phyloP scores from a whole-genome alignment of 2,797 vertebrate species.

The Enteromius argenteus region DNA sequence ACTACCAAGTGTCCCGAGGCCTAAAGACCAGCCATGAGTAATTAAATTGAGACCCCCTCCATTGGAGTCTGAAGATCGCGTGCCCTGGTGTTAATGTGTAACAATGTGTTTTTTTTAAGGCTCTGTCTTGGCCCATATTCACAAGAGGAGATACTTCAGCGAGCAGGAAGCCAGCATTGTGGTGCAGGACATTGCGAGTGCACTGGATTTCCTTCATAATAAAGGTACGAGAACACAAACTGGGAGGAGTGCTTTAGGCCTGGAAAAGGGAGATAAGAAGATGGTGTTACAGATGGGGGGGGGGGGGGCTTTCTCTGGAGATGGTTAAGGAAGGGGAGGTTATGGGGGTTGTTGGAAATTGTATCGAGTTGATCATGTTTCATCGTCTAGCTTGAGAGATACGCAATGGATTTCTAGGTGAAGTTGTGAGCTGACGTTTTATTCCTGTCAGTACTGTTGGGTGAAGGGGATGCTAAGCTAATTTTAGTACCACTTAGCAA shows the following conservation, averaged over 20 bases:
- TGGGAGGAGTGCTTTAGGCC: background rate
- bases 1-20: constrained; percentile 24
- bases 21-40: background rate
- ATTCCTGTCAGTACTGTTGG: constrained; percentile 24
- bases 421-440: constrained; percentile 13
- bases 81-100: background rate
- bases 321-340: background rate
- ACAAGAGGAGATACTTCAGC: constrained; percentile 91
- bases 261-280: constrained; percentile 7
- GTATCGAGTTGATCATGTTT: constrained; percentile 35
- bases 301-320: background rate
- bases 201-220: constrained; percentile 96
- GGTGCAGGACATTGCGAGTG: constrained; percentile 94
- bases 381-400: constrained; percentile 29
- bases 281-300: background rate
- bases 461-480: constrained; percentile 25
- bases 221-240: constrained; percentile 82
- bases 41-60: background rate
- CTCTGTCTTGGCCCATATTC: constrained; percentile 95
- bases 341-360: background rate
- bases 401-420: constrained; percentile 30
- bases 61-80: background rate
- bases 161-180: constrained; percentile 96
- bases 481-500: constrained; percentile 53
- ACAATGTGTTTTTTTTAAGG: constrained; percentile 73